A percentile compares a stretch with the other conserved stretches of the same genome.
phyloP scores from a whole-genome alignment of 2,797 vertebrate genomes.

The Rhadinocentrus ornatus region DNA sequence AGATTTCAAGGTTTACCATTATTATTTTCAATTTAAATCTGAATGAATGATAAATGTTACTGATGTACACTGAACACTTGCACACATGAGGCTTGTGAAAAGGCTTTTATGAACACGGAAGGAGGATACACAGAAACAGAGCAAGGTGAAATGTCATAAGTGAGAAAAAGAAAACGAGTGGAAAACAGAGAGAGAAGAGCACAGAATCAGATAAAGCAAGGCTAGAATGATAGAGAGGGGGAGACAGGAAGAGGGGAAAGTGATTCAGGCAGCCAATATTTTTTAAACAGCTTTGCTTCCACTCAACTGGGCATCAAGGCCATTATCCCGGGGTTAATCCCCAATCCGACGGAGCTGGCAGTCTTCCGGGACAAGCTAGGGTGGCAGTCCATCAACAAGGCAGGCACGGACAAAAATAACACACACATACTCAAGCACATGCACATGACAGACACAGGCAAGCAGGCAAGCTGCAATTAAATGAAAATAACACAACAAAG shows the following conservation, averaged over 20 bases:
- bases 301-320: conserved; percentile 84
- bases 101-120: conserved; percentile 7
- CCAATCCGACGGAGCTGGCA: conserved; percentile 80
- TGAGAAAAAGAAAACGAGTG: conserved; percentile 21
- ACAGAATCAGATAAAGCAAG: conserved; percentile 28
- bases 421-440: conserved; percentile 49
- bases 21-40: conserved; percentile 37
- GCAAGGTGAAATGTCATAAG: conserved; percentile 19
- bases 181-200: conserved; percentile 35
- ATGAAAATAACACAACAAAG: conserved; percentile 49
- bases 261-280: conserved; percentile 79
- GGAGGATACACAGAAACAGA: conserved; percentile 8
- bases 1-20: conserved; percentile 16
- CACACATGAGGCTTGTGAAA: conserved; percentile 11
- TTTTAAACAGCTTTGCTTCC: conserved; percentile 86
- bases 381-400: conserved; percentile 78
- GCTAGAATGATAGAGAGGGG: conserved; percentile 47
- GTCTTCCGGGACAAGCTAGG: conserved; percentile 77
- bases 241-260: conserved; percentile 67
- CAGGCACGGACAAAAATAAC: conserved; percentile 74
- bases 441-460: conserved; percentile 48
- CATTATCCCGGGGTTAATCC: conserved; percentile 86
- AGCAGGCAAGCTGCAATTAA: conserved; percentile 60
- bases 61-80: conserved; percentile 5
- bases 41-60: conserved; percentile 28